Evolutionary conservation across 2,888 invertebrate species (phyloP), one percentile per base, ranked within the genome.

Genomic region (Sinopyrophorus schimmeli): DNA sequence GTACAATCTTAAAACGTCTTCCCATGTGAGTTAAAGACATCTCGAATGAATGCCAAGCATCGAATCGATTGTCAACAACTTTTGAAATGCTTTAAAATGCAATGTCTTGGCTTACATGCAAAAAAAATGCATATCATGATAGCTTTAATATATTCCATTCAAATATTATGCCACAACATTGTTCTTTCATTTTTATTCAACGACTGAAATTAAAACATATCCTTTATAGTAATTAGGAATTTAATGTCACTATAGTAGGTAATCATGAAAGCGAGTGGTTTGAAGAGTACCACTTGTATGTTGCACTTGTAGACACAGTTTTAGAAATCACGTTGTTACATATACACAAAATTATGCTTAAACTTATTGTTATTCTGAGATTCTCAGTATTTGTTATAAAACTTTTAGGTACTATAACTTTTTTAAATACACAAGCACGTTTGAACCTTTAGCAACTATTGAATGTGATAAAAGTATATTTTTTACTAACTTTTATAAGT

Each of bases 1-100:
- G 67, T 68, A 69, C 69, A 70, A 69, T 72, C 70, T 69, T 68
- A 66, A 71, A 65, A 69, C 62, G 72, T 73, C 73, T 73, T 73
- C 73, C 73, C 68, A 68, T 67, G 67, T 52, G 47, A 52, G 52
- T 52, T 52, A 47, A 47, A 47, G 52, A 39, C 47, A 47, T 52
- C 43, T 26, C 35, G 44, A 40, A 40, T 47, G 21, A 46, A 37
- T 23, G 47, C 34, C 40, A 40, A 41, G 18, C 47, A 47, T 47
- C 26, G 20, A 44, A 49, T 38, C 31, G 17, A 21, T 34, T 40
- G 24, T 40, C 21, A 30, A n/a, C n/a, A n/a, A n/a, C n/a, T 47
- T 24, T 18, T 40, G 26, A 20, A 40, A 17, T 39, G 38, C 37
- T 31, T 47, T 16, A 30, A 37, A 17, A 26, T 34, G 38, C 26